Conservation (phyloP, 2,113 vertebrate species). For the Marcusenius ussheri region DNA sequence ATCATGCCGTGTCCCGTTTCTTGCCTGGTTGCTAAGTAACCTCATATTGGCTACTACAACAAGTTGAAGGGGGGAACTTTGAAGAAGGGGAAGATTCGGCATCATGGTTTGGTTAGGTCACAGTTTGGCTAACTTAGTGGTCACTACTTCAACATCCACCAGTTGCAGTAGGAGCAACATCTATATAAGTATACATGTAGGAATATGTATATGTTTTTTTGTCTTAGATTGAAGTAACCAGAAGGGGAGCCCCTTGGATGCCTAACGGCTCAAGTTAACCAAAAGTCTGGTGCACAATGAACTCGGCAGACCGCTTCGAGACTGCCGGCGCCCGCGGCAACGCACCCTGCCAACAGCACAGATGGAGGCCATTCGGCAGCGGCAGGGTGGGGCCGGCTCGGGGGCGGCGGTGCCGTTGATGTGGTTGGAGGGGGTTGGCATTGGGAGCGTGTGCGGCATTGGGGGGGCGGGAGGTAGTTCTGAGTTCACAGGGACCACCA, state of each 20-base stretch:
- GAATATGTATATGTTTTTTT: neutral
- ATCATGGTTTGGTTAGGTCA: neutral
- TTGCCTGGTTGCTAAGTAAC: constrained; percentile 15
- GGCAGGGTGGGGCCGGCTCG: neutral
- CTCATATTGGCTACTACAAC: neutral
- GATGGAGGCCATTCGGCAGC: constrained; percentile 3
- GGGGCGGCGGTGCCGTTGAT: neutral
- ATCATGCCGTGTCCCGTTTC: neutral
- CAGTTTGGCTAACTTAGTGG: neutral
- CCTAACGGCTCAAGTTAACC: neutral
- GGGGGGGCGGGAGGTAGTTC: neutral
- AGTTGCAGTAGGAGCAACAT: neutral
- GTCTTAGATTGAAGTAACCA: neutral
- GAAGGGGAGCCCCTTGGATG: neutral
- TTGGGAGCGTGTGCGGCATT: neutral
- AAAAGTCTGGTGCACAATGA: neutral
- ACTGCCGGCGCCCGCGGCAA: neutral
- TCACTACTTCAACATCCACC: neutral
- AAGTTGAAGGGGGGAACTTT: neutral
- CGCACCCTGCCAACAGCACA: neutral
- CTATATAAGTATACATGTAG: neutral
- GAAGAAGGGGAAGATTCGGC: neutral
- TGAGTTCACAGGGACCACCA: neutral
- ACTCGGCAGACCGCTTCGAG: neutral
- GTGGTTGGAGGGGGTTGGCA: constrained; percentile 10